These are phyloP conservation scores for Rhaphigaster nebulosa DNA, from an alignment of 2,888 invertebrate genomes.

Conservation along the genomic window DNA sequence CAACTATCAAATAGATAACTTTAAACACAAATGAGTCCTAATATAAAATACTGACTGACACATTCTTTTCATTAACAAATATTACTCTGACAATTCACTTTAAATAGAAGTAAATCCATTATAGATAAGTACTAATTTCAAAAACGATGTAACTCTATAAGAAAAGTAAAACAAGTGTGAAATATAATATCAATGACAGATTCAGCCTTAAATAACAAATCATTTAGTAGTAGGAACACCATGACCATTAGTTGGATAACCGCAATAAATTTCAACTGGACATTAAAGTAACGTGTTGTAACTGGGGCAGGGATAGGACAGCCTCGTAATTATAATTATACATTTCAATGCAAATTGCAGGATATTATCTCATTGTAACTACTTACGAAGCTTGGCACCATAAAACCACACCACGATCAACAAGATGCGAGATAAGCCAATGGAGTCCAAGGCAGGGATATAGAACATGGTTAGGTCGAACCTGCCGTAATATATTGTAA, in stretches of 20 bases:
- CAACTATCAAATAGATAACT: no score
- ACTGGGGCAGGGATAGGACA: not conserved
- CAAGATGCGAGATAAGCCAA: not conserved
- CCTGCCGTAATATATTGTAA: not conserved
- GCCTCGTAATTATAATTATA: not conserved
- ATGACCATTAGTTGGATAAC: not conserved
- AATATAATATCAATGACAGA: not conserved
- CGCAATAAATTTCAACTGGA: not conserved
- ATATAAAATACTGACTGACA: no score
- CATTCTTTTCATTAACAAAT: no score
- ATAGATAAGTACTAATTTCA: no score
- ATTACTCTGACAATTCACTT: no score
- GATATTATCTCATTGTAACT: not conserved
- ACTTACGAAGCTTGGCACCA: not conserved
- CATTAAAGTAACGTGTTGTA: not conserved
- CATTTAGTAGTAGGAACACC: not conserved
- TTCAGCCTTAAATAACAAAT: not conserved
- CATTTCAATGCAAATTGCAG: conserved; percentile 1
- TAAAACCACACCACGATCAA: not conserved
- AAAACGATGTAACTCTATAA: no score
- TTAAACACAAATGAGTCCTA: no score
- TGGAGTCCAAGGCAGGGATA: not conserved
- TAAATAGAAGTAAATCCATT: no score
- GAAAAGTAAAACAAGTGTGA: not conserved
- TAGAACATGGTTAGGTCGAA: not conserved